Percentiles rank a stretch among this genome's conserved stretches.
These are phyloP conservation scores for Harpalus rufipes DNA, from an alignment of 2,888 invertebrate genomes.

Conservation along the genomic window DNA sequence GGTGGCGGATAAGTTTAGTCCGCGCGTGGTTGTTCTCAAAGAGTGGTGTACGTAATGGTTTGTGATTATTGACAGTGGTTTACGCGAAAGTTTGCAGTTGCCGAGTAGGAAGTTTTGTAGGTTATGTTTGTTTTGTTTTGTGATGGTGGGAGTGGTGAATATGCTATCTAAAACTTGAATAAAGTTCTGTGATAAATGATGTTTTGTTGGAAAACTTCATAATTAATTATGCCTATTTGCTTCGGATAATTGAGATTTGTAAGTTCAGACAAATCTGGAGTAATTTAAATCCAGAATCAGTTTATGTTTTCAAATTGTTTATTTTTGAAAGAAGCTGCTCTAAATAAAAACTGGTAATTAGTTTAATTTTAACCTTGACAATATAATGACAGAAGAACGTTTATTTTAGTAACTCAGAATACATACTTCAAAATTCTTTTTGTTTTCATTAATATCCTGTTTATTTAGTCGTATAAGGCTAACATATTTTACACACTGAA, in stretches of 20 bases:
- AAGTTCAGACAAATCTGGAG: too few relatives aligned
- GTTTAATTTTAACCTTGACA: conserved; percentile 5
- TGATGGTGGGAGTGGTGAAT: background rate
- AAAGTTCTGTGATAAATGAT: conserved; percentile 9
- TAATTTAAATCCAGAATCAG: background rate
- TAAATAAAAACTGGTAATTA: background rate
- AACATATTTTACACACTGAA: background rate
- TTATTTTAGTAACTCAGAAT: background rate
- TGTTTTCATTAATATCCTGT: background rate
- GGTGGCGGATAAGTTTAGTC: conserved; percentile 24
- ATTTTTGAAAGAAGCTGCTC: background rate
- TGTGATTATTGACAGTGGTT: conserved; percentile 16
- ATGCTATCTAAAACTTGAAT: background rate
- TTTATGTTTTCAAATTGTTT: background rate
- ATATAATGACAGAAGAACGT: background rate
- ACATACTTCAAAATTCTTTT: background rate
- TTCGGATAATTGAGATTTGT: background rate
- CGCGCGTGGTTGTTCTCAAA: background rate
- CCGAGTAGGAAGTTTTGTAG: conserved; percentile 21
- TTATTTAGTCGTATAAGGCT: background rate
- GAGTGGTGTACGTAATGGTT: conserved; percentile 24
- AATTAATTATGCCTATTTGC: background rate
- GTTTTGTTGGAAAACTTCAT: background rate
- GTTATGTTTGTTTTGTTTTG: conserved; percentile 31
- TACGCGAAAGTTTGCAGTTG: conserved; percentile 8